phyloP scores from a whole-genome alignment of 1,140 invertebrate species.

The Bombus sylvicola region DNA sequence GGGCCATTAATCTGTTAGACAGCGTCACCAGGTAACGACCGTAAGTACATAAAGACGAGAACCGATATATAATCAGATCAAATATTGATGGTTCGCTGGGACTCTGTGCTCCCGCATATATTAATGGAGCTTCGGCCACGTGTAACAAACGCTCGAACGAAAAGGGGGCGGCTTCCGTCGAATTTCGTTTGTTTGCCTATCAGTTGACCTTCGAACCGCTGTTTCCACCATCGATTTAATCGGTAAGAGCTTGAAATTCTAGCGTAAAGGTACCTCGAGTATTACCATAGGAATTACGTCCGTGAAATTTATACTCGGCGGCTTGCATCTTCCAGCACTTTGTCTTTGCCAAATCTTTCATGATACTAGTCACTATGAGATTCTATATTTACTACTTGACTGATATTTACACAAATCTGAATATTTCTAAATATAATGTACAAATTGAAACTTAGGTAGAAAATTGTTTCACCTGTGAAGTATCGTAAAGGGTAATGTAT shows the following conservation, averaged over 20 bases:
- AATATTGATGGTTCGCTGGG: constrained; percentile 18
- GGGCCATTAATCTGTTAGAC: constrained; percentile 18
- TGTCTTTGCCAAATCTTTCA: too few relatives aligned
- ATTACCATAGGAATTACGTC: too few relatives aligned
- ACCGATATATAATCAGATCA: constrained; percentile 16
- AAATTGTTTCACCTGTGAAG: too few relatives aligned
- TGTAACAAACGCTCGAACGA: background rate
- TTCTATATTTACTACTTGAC: too few relatives aligned
- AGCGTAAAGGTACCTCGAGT: background rate
- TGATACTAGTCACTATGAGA: too few relatives aligned
- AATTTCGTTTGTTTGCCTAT: background rate
- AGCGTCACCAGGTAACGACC: constrained; percentile 1
- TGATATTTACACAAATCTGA: too few relatives aligned
- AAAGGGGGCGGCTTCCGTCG: background rate
- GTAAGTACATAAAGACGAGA: constrained; percentile 6
- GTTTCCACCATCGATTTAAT: constrained; percentile 6
- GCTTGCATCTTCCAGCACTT: too few relatives aligned
- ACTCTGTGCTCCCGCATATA: background rate
- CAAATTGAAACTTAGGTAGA: too few relatives aligned
- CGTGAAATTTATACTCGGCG: background rate
- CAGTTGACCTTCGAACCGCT: background rate
- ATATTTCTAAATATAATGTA: too few relatives aligned
- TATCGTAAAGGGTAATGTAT: too few relatives aligned
- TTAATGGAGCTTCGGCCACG: constrained; percentile 4
- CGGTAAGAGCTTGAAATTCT: background rate